phyloP scores from a whole-genome alignment of 2,888 invertebrate species.

The Sceliomorpha sp. region DNA sequence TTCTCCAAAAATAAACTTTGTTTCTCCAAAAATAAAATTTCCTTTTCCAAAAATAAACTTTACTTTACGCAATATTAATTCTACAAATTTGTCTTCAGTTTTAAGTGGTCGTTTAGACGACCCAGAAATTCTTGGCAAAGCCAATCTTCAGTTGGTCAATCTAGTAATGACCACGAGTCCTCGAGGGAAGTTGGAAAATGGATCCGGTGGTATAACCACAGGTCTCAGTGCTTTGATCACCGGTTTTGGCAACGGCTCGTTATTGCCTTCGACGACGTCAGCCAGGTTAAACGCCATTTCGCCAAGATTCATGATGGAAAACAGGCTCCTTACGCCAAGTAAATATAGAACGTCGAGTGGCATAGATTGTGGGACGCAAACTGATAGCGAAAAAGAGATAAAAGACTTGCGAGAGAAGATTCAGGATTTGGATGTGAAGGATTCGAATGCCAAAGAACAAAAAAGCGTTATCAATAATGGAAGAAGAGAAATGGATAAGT shows the following conservation, averaged over 20 bases:
- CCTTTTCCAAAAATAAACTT: too few species aligned
- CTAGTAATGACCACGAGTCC: conserved; percentile 70
- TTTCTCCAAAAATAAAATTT: too few species aligned
- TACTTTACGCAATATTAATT: too few species aligned
- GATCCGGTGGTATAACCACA: conserved; percentile 5
- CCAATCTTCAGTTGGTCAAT: conserved; percentile 71
- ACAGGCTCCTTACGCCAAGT: conserved; percentile 83
- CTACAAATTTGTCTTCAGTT: conserved; percentile 45
- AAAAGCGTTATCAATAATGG: conserved; percentile 86
- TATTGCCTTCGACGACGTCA: conserved; percentile 32
- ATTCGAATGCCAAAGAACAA: conserved; percentile 85
- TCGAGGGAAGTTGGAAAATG: conserved; percentile 16
- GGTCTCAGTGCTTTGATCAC: conserved; percentile 32
- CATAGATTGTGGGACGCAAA: conserved; percentile 87
- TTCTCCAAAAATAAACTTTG: too few species aligned
- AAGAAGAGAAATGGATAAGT: conserved; percentile 79
- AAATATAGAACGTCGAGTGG: conserved; percentile 82
- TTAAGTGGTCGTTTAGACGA: conserved; percentile 74
- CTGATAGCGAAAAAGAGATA: conserved; percentile 84
- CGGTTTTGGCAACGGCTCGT: conserved; percentile 43
- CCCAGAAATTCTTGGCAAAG: conserved; percentile 66
- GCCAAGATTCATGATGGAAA: conserved; percentile 78
- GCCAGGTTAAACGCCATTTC: conserved; percentile 45
- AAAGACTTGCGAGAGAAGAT: conserved; percentile 77
- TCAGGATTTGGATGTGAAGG: conserved; percentile 73